Conservation (phyloP, 2,888 invertebrate genomes). For the Eledone cirrhosa region DNA sequence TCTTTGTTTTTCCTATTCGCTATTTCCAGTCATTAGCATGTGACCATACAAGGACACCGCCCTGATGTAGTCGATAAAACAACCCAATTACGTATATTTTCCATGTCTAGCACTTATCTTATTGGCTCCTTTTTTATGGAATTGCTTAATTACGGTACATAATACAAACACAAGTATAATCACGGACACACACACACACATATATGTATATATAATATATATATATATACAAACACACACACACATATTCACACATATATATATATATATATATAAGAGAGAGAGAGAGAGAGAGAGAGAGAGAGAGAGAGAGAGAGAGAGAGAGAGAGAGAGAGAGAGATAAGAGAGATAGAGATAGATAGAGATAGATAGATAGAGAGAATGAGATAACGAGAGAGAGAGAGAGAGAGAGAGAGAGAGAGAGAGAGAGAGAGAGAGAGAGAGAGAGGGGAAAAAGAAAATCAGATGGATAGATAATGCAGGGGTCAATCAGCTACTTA, state of each 20-base stretch:
- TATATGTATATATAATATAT: too few species aligned
- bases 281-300: neutral
- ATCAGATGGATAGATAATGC: neutral
- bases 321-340: neutral
- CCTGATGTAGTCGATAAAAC: too few species aligned
- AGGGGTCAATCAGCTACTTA: neutral
- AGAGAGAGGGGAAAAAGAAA: neutral
- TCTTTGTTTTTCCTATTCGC: too few species aligned
- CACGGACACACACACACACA: too few species aligned
- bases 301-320: neutral
- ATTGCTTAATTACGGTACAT: neutral
- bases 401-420: neutral
- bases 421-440: neutral
- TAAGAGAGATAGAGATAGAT: neutral
- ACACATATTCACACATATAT: neutral
- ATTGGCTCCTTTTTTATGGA: neutral
- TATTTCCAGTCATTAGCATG: too few species aligned
- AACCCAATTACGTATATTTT: too few species aligned
- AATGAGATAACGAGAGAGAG: neutral
- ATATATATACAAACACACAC: too few species aligned
- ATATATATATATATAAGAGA: neutral
- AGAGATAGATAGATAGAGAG: neutral
- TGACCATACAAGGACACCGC: too few species aligned
- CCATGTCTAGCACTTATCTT: too few species aligned
- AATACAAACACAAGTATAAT: too few species aligned